A percentile compares a stretch with the other conserved stretches of the same genome.
Evolutionary conservation across 2,113 vertebrate species (phyloP).

Genomic region (Manacus vitellinus): DNA sequence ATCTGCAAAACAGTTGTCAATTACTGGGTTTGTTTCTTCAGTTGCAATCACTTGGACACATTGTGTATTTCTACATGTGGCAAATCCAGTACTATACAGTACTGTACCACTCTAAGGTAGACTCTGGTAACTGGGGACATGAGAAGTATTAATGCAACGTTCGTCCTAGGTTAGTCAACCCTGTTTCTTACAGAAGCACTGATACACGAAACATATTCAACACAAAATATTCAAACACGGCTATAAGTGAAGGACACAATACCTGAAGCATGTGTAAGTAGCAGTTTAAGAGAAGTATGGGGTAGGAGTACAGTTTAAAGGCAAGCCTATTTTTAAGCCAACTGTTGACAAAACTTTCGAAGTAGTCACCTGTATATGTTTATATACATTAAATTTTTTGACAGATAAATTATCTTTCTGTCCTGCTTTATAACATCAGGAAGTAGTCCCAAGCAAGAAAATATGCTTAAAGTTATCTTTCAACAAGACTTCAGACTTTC

Average conservation of each 20-base stretch:
- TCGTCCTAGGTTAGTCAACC: background rate
- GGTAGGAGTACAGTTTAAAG: background rate
- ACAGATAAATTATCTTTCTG: background rate
- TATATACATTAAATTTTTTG: background rate
- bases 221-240: background rate
- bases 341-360: background rate
- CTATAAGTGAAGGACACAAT: background rate
- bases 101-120: background rate
- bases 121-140: background rate
- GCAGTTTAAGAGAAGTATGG: background rate
- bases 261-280: background rate
- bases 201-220: background rate
- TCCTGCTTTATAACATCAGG: background rate
- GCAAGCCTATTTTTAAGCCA: background rate
- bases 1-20: background rate
- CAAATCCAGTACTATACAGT: background rate
- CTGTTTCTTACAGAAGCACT: background rate
- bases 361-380: background rate
- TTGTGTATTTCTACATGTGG: background rate
- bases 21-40: background rate
- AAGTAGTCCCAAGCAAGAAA: background rate
- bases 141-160: background rate
- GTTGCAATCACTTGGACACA: background rate
- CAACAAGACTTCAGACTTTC: background rate
- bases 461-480: background rate